Percentiles rank a stretch among this genome's conserved stretches.
Evolutionary conservation across 2,888 invertebrate genomes (phyloP).

Genomic region (Aquatica leii): DNA sequence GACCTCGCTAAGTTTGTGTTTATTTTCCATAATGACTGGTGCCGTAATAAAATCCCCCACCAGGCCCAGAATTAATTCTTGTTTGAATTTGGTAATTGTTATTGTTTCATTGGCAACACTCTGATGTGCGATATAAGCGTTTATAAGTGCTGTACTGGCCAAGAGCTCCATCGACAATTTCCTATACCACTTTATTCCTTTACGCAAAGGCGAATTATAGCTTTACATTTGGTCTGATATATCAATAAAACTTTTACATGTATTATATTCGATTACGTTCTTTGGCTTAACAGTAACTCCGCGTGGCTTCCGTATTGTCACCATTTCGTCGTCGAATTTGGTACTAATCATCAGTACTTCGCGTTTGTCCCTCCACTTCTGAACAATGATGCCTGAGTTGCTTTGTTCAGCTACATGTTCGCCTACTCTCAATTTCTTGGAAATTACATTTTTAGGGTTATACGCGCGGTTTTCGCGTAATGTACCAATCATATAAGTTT

Average conservation of each 20-base stretch:
- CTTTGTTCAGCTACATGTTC: neutral
- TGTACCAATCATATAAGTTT: conserved; percentile 42
- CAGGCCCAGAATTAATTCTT: too few relatives aligned
- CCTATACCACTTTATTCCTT: neutral
- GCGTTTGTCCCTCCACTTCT: neutral
- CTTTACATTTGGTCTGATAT: too few relatives aligned
- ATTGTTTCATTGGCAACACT: neutral
- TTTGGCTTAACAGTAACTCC: neutral
- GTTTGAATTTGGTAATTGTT: neutral
- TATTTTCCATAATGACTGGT: neutral
- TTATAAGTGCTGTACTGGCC: too few relatives aligned
- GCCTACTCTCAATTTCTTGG: conserved; percentile 19
- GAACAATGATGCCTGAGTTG: neutral
- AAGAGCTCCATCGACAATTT: neutral
- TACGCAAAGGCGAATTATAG: neutral
- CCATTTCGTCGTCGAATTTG: neutral
- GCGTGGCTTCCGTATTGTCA: neutral
- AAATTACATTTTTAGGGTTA: conserved; percentile 35
- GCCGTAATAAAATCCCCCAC: neutral
- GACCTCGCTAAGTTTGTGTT: neutral
- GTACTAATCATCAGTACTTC: neutral
- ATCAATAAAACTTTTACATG: neutral
- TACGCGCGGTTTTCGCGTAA: conserved; percentile 38
- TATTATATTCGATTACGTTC: neutral
- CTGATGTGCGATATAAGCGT: neutral